These are phyloP conservation scores for Pseudomyrmex flavicornis DNA, from an alignment of 1,140 invertebrate species.

Conservation along the genomic window DNA sequence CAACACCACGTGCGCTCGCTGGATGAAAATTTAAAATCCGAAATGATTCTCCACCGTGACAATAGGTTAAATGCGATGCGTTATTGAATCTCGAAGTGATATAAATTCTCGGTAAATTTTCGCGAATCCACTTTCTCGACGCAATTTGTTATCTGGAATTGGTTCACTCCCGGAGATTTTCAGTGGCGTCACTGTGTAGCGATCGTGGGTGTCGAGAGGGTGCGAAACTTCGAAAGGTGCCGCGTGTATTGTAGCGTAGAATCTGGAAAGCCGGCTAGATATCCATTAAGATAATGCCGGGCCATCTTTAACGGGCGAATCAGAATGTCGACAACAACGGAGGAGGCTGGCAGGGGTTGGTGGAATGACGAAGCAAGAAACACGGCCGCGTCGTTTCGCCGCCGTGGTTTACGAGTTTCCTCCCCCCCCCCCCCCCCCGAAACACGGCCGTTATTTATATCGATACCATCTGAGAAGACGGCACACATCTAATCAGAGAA, in stretches of 20 bases:
- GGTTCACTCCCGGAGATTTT: constrained; percentile 7
- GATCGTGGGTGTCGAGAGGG: constrained; percentile 3
- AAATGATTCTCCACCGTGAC: constrained; percentile 16
- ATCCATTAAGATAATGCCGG: constrained; percentile 75
- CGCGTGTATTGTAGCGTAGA: constrained; percentile 9
- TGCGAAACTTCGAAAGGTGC: constrained; percentile 17
- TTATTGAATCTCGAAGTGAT: background rate
- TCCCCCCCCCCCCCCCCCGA: no score
- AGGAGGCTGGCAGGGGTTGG: constrained; percentile 10
- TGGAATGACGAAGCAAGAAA: constrained; percentile 69
- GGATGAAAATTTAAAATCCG: constrained; percentile 30
- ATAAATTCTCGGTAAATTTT: constrained; percentile 22
- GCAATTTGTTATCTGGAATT: constrained; percentile 29
- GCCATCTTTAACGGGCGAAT: constrained; percentile 74
- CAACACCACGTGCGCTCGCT: background rate
- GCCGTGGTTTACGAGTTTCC: constrained; percentile 69
- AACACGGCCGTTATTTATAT: constrained; percentile 18
- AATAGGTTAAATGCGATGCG: background rate
- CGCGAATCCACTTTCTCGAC: background rate
- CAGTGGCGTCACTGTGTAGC: background rate
- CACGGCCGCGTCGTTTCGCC: constrained; percentile 66
- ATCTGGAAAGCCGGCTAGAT: constrained; percentile 64
- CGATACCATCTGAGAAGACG: constrained; percentile 4
- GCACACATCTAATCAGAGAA: background rate
- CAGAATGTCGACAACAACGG: constrained; percentile 70